phyloP scores from a whole-genome alignment of 2,888 invertebrate genomes.

The Germaria angustata region DNA sequence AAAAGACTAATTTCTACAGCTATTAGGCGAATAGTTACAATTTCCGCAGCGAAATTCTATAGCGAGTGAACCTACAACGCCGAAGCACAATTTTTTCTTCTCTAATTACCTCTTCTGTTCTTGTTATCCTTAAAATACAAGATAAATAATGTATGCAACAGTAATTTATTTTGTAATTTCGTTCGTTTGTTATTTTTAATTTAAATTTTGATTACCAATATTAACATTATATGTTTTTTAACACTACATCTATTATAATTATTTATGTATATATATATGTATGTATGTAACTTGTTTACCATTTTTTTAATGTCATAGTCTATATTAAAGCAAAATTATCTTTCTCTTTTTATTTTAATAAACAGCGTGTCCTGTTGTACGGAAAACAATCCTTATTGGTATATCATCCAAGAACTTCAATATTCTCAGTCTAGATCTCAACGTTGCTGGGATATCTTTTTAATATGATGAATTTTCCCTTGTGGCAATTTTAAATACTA shows the following conservation, averaged over 20 bases:
- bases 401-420: not conserved
- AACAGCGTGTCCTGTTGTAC: not conserved
- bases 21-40: too few species aligned
- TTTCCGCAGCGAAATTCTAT: too few species aligned
- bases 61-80: too few species aligned
- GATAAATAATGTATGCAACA: not conserved
- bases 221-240: slow-evolving; percentile 33
- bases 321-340: slow-evolving; percentile 31
- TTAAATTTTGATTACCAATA: slow-evolving; percentile 47
- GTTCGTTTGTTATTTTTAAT: not conserved
- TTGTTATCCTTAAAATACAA: not conserved
- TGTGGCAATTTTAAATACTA: not conserved
- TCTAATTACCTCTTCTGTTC: too few species aligned
- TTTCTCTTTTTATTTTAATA: not conserved
- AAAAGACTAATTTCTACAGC: too few species aligned
- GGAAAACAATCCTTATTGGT: not conserved
- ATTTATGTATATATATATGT: slow-evolving; percentile 1
- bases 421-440: not conserved
- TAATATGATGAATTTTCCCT: not conserved
- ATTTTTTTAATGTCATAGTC: slow-evolving; percentile 6
- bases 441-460: not conserved
- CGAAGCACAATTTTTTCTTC: too few species aligned
- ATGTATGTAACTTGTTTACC: slow-evolving; percentile 38
- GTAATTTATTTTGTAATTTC: not conserved
- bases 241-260: slow-evolving; percentile 21